Base-by-base conservation (phyloP, 1,140 invertebrate genomes). In the Lepidurus arcticus region DNA sequence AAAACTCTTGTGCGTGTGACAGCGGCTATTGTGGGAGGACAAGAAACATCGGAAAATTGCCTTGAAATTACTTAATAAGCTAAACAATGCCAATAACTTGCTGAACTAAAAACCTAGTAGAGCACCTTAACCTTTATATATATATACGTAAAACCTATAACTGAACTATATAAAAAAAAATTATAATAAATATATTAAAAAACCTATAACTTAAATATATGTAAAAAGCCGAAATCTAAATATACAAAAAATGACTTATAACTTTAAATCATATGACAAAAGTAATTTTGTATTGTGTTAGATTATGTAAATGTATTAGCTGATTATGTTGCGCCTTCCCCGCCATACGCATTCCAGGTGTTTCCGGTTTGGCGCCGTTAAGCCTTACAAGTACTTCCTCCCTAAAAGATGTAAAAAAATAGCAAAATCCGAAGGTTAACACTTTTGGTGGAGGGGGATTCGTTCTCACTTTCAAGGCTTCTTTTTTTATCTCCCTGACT, bases 1-100 rank as follows among this genome's bases (percentile, higher is more conserved):
- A 74, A 73, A 88, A 94, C 92, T 94, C 93, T 94, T 94, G 93
- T 94, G 93, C 93, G 93, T 94, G 93, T 94, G 93, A 94, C 93
- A 94, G 92, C 93, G 92, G 92, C 93, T 94, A 94, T 94, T 92
- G 90, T 93, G 90, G 91, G 53, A 65, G 53, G 53, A 65, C 53
- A 65, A 7, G 53, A 9, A 65, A 11, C 53, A n/a, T 65, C 53
- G 13, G 7, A 65, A 11, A 21, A 7, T 21, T 16, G 10, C 21
- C 6, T 1, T 7, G 53, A 21, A n/a, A 13, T 65, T 65, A 65
- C 53, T n/a, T 16, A 65, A 1, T 65, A n/a, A 21, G 9, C 16
- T 21, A 65, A n/a, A 65, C 53, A 16, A 65, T 16, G 21, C 8
- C 3, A n/a, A n/a, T 34, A 34, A 34, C 34, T 34, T 34, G 3